phyloP scores from a whole-genome alignment of 2,888 invertebrate species.

The Nudaria mundana region DNA sequence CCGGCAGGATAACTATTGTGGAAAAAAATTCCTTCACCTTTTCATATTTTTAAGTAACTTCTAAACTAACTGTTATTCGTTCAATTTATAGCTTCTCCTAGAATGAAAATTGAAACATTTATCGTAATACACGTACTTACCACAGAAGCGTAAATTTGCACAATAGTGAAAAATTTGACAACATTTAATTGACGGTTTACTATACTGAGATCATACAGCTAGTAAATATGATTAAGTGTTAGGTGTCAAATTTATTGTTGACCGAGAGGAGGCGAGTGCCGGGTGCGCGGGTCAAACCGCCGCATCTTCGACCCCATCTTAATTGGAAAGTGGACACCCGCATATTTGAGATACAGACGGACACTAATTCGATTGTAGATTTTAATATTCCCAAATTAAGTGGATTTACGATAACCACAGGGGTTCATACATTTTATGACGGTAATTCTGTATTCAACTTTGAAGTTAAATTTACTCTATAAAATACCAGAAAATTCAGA shows the following conservation, averaged over 20 bases:
- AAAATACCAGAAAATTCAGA: too few species aligned
- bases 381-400: constrained; percentile 55
- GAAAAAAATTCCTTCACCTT: too few species aligned
- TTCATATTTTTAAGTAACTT: too few species aligned
- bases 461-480: too few species aligned
- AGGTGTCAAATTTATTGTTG: constrained; percentile 42
- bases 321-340: constrained; percentile 70
- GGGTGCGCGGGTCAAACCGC: constrained; percentile 37
- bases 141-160: constrained; percentile 29
- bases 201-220: constrained; percentile 45
- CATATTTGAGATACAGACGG: constrained; percentile 46
- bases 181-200: constrained; percentile 54
- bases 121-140: constrained; percentile 9
- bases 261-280: constrained; percentile 28
- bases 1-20: too few species aligned
- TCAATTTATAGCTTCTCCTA: too few species aligned
- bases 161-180: constrained; percentile 41
- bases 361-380: constrained; percentile 54
- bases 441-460: constrained; percentile 9
- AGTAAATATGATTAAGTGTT: constrained; percentile 37
- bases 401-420: constrained; percentile 45
- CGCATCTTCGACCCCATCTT: constrained; percentile 55
- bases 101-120: too few species aligned
- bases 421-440: constrained; percentile 31
- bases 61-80: too few species aligned